These are phyloP conservation scores for Callosobruchus maculatus DNA, from an alignment of 2,888 invertebrate genomes.

Conservation along the genomic window DNA sequence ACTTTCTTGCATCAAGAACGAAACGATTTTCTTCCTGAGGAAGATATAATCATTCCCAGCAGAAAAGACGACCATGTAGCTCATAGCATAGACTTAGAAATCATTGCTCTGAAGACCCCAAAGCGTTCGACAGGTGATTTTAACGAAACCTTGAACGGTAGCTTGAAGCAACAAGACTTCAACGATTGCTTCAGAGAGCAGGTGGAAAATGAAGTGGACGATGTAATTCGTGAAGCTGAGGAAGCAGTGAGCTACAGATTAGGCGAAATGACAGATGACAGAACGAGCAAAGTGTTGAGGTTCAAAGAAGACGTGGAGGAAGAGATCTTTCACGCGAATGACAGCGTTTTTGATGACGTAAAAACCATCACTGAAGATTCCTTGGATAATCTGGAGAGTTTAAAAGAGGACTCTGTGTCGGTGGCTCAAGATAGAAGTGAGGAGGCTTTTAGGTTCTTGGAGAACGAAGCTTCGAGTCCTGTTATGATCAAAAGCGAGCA, in stretches of 20 bases:
- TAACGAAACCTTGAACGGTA: no score
- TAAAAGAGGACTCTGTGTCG: constrained; percentile 42
- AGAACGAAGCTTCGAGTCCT: constrained; percentile 41
- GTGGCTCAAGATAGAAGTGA: constrained; percentile 43
- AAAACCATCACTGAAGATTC: constrained; percentile 46
- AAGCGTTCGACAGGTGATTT: constrained; percentile 24
- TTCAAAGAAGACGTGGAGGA: constrained; percentile 44
- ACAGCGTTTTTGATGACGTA: constrained; percentile 40
- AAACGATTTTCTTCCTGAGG: constrained; percentile 46
- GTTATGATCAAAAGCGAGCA: constrained; percentile 14
- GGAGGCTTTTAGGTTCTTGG: constrained; percentile 47
- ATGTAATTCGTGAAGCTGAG: constrained; percentile 43
- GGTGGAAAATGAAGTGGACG: constrained; percentile 37
- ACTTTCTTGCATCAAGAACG: constrained; percentile 48
- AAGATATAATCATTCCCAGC: constrained; percentile 46
- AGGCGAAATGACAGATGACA: constrained; percentile 16
- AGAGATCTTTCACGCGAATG: constrained; percentile 23
- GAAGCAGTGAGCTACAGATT: constrained; percentile 40
- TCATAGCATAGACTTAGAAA: constrained; percentile 40
- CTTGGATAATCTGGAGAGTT: constrained; percentile 41
- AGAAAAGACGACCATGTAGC: constrained; percentile 47
- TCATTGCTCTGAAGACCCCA: constrained; percentile 33
- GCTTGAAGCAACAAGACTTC: no score
- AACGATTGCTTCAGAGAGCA: constrained; percentile 21
- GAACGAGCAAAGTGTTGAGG: constrained; percentile 14